phyloP scores from a whole-genome alignment of 2,113 vertebrate species.

The Hylia prasina region DNA sequence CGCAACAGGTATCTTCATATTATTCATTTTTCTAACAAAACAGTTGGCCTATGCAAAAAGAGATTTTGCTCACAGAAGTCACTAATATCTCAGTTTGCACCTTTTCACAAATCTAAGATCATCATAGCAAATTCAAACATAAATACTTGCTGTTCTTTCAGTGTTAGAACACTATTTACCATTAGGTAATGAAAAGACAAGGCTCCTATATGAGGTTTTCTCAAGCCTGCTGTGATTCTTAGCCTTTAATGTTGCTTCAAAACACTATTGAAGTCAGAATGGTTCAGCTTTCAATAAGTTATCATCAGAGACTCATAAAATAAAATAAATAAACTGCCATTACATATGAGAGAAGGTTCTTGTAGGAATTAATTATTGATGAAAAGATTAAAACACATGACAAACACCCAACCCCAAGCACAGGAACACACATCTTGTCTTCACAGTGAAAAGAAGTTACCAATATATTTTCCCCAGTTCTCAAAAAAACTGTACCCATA shows the following conservation, averaged over 20 bases:
- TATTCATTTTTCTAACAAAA: neutral
- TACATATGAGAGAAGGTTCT: neutral
- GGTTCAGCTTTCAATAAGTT: neutral
- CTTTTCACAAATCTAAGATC: neutral
- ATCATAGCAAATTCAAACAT: neutral
- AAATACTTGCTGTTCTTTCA: neutral
- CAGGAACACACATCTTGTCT: accelerated
- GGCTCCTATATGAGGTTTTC: neutral
- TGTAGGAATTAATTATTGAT: neutral
- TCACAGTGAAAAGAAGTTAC: neutral
- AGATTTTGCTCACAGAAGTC: neutral
- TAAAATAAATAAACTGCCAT: neutral
- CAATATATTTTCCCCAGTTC: neutral
- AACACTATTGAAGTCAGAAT: neutral
- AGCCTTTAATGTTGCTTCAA: neutral
- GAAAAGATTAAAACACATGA: neutral
- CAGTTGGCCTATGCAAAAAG: neutral
- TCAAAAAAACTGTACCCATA: neutral
- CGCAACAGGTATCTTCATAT: accelerated
- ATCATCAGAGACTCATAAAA: neutral
- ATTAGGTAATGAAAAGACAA: neutral
- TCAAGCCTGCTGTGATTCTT: neutral
- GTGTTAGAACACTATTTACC: neutral
- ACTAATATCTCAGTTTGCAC: neutral
- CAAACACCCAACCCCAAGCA: neutral